These are phyloP conservation scores for Anas flavirostris DNA, from an alignment of 2,797 vertebrate genomes.

Conservation along the genomic window DNA sequence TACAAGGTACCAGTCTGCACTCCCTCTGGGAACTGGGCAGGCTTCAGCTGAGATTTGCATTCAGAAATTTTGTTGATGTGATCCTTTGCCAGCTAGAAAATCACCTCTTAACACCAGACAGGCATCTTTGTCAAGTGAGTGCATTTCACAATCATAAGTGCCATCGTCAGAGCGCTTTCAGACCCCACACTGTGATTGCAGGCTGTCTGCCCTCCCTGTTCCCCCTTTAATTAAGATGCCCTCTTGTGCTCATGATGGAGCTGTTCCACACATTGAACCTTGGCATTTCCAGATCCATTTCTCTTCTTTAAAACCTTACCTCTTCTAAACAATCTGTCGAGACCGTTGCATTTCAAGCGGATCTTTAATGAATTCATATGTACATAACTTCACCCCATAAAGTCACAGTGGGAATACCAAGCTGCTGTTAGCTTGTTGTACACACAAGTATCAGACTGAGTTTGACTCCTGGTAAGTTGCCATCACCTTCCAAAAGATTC, in stretches of 20 bases:
- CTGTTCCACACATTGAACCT: not conserved
- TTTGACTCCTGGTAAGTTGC: not conserved
- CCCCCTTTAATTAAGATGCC: slow-evolving; percentile 42
- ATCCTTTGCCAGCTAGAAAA: slow-evolving; percentile 28
- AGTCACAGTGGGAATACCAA: not conserved
- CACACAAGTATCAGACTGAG: not conserved
- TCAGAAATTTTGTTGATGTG: slow-evolving; percentile 33
- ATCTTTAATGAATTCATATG: slow-evolving; percentile 20
- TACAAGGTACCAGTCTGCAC: not conserved
- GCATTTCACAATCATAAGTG: slow-evolving; percentile 15
- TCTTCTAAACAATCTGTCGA: slow-evolving; percentile 1
- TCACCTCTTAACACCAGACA: slow-evolving; percentile 29
- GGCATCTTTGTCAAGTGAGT: not conserved
- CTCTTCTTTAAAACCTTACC: slow-evolving; percentile 19
- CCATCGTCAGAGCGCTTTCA: slow-evolving; percentile 17
- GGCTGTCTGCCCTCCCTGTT: not conserved
- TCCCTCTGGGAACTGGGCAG: not conserved
- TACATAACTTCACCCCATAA: slow-evolving; percentile 10
- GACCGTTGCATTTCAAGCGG: not conserved
- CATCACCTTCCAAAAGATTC: not conserved
- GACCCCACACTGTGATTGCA: slow-evolving; percentile 20
- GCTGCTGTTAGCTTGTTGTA: not conserved
- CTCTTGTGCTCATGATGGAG: not conserved
- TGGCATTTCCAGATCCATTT: slow-evolving; percentile 2
- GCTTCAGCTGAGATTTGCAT: not conserved